A percentile compares a stretch with the other conserved stretches of the same genome.
phyloP scores from a whole-genome alignment of 2,113 vertebrate species.

The Erythrolamprus reginae region DNA sequence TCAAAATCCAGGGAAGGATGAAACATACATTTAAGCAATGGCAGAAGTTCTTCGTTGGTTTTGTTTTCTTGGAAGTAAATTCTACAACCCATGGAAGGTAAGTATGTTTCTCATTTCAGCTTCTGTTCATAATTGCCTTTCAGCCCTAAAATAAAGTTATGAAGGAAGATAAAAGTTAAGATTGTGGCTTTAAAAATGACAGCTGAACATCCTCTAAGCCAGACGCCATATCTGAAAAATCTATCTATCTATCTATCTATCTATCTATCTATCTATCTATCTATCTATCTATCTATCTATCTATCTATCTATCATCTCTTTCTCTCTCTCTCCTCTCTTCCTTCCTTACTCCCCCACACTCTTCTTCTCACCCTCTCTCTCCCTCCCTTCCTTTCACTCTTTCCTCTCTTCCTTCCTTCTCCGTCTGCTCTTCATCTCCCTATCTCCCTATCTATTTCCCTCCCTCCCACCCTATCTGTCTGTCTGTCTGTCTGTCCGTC shows the following conservation, averaged over 20 bases:
- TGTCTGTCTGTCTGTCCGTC: too few species aligned
- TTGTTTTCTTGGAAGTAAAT: background rate
- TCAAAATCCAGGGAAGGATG: background rate
- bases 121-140: background rate
- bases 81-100: background rate
- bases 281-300: too few species aligned
- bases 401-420: too few species aligned
- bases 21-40: background rate
- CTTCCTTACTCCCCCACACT: too few species aligned
- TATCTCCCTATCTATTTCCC: too few species aligned
- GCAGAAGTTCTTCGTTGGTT: background rate
- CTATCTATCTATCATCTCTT: too few species aligned
- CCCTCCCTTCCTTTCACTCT: too few species aligned
- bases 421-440: too few species aligned
- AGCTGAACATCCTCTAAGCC: background rate
- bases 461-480: too few species aligned
- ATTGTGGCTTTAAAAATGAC: background rate
- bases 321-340: too few species aligned
- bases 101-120: background rate
- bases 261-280: background rate
- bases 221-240: background rate
- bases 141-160: background rate
- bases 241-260: too few species aligned
- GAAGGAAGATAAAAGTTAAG: background rate
- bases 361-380: too few species aligned